Conservation (phyloP, 2,797 vertebrate species). For the Parauchenoglanis ngamensis region DNA sequence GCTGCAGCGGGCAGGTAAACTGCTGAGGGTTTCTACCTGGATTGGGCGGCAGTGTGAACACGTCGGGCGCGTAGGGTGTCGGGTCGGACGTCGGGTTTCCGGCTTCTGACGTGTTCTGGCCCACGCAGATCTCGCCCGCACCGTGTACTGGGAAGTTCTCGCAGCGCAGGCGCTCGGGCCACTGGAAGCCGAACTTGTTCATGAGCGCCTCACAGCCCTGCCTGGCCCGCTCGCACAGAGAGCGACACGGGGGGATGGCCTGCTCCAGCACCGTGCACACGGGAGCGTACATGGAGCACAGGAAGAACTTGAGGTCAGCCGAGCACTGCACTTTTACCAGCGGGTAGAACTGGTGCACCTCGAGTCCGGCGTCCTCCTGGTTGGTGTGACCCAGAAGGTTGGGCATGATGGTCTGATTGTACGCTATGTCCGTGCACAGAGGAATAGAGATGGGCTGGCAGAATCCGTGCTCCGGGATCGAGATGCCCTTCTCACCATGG, state of each 20-base stretch:
- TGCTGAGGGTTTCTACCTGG: slow-evolving; percentile 65
- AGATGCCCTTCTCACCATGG: slow-evolving; percentile 86
- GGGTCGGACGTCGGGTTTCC: slow-evolving; percentile 77
- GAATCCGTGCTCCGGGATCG: slow-evolving; percentile 91
- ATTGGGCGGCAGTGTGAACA: slow-evolving; percentile 74
- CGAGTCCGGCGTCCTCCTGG: slow-evolving; percentile 92
- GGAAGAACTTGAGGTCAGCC: slow-evolving; percentile 91
- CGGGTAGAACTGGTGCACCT: slow-evolving; percentile 95
- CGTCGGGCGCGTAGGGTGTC: slow-evolving; percentile 75
- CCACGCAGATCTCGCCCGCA: slow-evolving; percentile 89
- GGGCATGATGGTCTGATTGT: slow-evolving; percentile 96
- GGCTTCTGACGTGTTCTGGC: slow-evolving; percentile 91
- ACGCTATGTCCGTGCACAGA: slow-evolving; percentile 92
- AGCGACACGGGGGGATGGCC: slow-evolving; percentile 90
- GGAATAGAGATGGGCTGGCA: slow-evolving; percentile 97
- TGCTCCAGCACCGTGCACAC: slow-evolving; percentile 97
- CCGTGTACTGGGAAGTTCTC: slow-evolving; percentile 90
- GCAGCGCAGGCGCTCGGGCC: slow-evolving; percentile 89
- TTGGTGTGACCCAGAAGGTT: slow-evolving; percentile 93
- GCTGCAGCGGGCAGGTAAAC: slow-evolving; percentile 90
- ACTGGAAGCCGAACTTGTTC: slow-evolving; percentile 96
- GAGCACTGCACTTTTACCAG: slow-evolving; percentile 93
- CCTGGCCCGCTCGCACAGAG: slow-evolving; percentile 87
- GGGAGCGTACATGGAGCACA: slow-evolving; percentile 98
- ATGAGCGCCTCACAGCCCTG: slow-evolving; percentile 92